A percentile compares a stretch with the other conserved stretches of the same genome.
Conservation (phyloP, 2,797 vertebrate genomes). For the Phataginus tricuspis region DNA sequence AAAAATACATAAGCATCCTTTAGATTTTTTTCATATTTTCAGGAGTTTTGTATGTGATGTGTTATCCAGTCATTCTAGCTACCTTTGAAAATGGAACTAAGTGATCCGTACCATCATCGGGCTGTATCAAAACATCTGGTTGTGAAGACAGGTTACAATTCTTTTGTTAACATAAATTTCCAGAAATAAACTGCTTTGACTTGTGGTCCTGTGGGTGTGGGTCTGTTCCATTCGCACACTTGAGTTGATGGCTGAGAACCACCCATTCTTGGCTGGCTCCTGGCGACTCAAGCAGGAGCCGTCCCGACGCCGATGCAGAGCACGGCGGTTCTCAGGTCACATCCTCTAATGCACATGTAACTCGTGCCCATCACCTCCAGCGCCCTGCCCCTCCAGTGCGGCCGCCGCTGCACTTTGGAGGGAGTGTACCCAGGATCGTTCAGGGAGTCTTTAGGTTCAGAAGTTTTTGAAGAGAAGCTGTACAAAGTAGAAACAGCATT, state of each 20-base stretch:
- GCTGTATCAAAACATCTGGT: neutral
- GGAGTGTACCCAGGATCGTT: neutral
- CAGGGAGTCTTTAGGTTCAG: neutral
- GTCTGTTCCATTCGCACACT: neutral
- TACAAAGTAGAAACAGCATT: neutral
- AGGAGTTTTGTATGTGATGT: neutral
- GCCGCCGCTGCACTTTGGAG: neutral
- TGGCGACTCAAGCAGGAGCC: neutral
- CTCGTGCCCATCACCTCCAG: neutral
- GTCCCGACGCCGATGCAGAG: neutral
- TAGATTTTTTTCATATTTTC: neutral
- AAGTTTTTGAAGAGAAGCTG: neutral
- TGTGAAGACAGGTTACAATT: neutral
- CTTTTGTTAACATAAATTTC: neutral
- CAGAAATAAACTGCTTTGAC: neutral
- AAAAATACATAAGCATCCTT: neutral
- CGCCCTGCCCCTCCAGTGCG: neutral
- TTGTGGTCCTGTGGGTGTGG: neutral
- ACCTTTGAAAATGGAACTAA: neutral
- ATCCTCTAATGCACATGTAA: neutral
- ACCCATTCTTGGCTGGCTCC: neutral
- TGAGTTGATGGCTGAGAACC: rapidly evolving
- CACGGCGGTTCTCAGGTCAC: neutral
- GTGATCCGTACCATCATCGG: neutral
- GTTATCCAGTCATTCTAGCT: neutral